Percentiles rank a stretch among this genome's conserved stretches.
Evolutionary conservation across 2,113 vertebrate genomes (phyloP).

Genomic region (Pterocles orientalis): DNA sequence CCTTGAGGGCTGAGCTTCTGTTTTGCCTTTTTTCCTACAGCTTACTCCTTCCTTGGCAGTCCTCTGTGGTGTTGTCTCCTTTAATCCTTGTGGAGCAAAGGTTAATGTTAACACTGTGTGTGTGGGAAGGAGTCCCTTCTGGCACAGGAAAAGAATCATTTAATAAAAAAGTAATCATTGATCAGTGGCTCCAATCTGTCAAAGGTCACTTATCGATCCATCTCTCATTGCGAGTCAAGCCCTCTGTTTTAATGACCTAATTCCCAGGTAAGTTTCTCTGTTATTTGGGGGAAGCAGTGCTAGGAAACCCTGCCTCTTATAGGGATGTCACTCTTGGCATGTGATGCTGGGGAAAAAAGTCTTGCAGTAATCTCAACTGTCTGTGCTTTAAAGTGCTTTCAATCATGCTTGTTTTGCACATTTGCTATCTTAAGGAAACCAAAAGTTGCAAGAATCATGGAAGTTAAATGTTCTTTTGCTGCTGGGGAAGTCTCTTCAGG

Average conservation of each 20-base stretch:
- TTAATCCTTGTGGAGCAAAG: conserved; percentile 39
- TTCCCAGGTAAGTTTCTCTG: conserved; percentile 51
- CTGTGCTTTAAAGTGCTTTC: background rate
- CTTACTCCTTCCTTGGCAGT: background rate
- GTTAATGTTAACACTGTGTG: conserved; percentile 43
- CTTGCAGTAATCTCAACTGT: background rate
- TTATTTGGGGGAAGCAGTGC: background rate
- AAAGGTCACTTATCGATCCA: conserved; percentile 51
- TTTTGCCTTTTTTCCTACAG: background rate
- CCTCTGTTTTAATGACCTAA: conserved; percentile 57
- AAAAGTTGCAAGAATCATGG: background rate
- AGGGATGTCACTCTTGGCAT: background rate
- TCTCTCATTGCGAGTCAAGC: conserved; percentile 18
- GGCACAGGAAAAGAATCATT: conserved; percentile 34
- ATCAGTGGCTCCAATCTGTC: conserved; percentile 22
- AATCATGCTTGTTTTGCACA: background rate
- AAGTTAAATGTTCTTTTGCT: background rate
- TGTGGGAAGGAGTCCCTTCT: conserved; percentile 24
- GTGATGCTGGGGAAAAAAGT: background rate
- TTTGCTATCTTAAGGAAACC: background rate
- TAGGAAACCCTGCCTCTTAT: background rate
- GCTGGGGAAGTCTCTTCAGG: background rate
- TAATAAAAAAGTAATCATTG: conserved; percentile 63
- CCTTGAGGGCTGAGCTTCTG: background rate
- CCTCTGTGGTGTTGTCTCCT: background rate